Percentiles rank a stretch among this genome's conserved stretches.
Evolutionary conservation across 1,140 invertebrate genomes (phyloP).

Genomic region (Aricia agestis): DNA sequence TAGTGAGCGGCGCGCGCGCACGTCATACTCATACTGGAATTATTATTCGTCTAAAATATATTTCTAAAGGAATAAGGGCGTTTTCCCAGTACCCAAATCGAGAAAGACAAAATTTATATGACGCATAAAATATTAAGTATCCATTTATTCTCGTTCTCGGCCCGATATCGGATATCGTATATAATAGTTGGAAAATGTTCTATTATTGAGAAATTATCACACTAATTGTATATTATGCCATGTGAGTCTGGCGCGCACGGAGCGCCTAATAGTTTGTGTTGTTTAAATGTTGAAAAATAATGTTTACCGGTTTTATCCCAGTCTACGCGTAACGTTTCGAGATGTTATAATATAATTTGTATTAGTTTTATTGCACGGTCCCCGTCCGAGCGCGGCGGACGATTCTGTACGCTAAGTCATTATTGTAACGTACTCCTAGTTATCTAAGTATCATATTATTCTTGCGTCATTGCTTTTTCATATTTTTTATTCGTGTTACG

Average conservation of each 20-base stretch:
- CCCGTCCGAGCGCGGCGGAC: background rate
- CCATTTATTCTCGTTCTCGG: too few species aligned
- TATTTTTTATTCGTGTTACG: conserved; percentile 13
- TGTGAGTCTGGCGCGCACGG: too few species aligned
- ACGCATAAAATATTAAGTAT: too few species aligned
- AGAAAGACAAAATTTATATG: too few species aligned
- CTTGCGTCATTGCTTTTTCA: conserved; percentile 9
- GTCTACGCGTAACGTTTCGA: conserved; percentile 5
- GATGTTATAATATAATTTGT: conserved; percentile 6
- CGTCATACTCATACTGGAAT: background rate
- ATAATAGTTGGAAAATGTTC: too few species aligned
- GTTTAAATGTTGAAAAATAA: conserved; percentile 15
- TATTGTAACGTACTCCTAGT: conserved; percentile 6
- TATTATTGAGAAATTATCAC: too few species aligned
- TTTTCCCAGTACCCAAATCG: too few species aligned
- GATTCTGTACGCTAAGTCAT: conserved; percentile 6
- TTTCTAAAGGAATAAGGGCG: too few species aligned
- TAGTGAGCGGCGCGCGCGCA: background rate
- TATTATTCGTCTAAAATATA: too few species aligned
- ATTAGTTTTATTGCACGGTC: conserved; percentile 12
- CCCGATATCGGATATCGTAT: too few species aligned
- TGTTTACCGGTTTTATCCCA: conserved; percentile 12
- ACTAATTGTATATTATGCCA: too few species aligned
- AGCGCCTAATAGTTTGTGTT: conserved; percentile 4
- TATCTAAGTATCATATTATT: conserved; percentile 3